Evolutionary conservation across 2,888 invertebrate genomes (phyloP).

Genomic region (Agriopis marginaria): DNA sequence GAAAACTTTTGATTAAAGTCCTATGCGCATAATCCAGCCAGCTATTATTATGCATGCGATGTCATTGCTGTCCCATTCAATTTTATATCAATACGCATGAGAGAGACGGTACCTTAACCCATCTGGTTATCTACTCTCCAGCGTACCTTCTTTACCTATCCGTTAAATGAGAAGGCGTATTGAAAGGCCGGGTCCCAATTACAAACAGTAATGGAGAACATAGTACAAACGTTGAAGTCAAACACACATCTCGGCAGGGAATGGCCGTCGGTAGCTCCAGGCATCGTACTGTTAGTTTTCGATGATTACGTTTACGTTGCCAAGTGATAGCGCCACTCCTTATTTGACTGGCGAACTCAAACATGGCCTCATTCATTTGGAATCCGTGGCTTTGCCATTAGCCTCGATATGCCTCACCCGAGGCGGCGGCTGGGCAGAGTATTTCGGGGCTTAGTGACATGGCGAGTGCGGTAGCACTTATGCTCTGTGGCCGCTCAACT

Average conservation of each 20-base stretch:
- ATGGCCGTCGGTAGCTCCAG: constrained; percentile 49
- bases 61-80: too few relatives aligned
- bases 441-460: neutral
- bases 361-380: constrained; percentile 48
- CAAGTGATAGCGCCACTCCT: constrained; percentile 61
- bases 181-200: constrained; percentile 44
- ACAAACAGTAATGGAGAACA: constrained; percentile 46
- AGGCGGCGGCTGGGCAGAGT: neutral
- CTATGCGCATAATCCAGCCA: too few relatives aligned
- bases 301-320: constrained; percentile 72
- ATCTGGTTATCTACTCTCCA: neutral
- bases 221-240: constrained; percentile 55
- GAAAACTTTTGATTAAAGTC: too few relatives aligned
- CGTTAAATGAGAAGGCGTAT: constrained; percentile 38
- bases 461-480: constrained; percentile 2
- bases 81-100: too few relatives aligned
- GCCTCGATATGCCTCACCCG: neutral
- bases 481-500: neutral
- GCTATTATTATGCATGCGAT: too few relatives aligned
- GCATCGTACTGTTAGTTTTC: constrained; percentile 64
- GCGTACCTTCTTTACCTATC: constrained; percentile 19
- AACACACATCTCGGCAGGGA: constrained; percentile 56
- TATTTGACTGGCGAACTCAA: constrained; percentile 63
- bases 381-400: constrained; percentile 33
- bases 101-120: too few relatives aligned